Evolutionary conservation across 37 sponge, comb jelly and placozoan species (phyloP).

Genomic region (Agelas oroides): DNA sequence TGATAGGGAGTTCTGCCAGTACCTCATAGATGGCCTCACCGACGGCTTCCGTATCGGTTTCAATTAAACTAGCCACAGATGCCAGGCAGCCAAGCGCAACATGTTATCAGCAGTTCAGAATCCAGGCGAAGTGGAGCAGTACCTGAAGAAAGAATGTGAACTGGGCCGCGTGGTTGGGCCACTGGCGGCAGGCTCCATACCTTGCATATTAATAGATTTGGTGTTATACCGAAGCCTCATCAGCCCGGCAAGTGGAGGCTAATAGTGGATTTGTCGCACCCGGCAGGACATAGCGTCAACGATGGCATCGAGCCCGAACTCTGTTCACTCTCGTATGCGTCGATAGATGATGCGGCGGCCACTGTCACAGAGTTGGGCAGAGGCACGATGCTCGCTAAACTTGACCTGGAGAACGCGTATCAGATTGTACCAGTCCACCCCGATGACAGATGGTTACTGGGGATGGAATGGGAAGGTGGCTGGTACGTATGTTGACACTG

Average conservation of each 20-base stretch:
- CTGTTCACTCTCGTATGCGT: slow-evolving; percentile 6
- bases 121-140: slow-evolving; percentile 39
- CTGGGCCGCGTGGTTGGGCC: slow-evolving; percentile 35
- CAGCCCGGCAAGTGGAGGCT: slow-evolving; percentile 43
- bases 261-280: slow-evolving; percentile 42
- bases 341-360: slow-evolving; percentile 28
- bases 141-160: slow-evolving; percentile 6
- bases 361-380: too few species aligned
- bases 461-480: too few species aligned
- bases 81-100: slow-evolving; percentile 2
- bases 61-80: not conserved
- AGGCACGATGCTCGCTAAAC: too few species aligned
- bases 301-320: slow-evolving; percentile 42
- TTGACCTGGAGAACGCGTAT: too few species aligned
- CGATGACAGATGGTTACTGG: too few species aligned
- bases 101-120: slow-evolving; percentile 23
- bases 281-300: slow-evolving; percentile 20
- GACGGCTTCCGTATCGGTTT: slow-evolving; percentile 37
- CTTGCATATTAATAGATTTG: slow-evolving; percentile 46
- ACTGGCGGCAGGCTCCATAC: not conserved
- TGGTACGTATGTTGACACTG: too few species aligned
- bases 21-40: not conserved
- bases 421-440: too few species aligned
- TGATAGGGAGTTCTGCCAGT: slow-evolving; percentile 5
- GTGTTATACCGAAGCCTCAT: slow-evolving; percentile 33